A percentile compares a stretch with the other conserved stretches of the same genome.
phyloP scores from a whole-genome alignment of 2,888 invertebrate species.

The Rhaphigaster nebulosa region DNA sequence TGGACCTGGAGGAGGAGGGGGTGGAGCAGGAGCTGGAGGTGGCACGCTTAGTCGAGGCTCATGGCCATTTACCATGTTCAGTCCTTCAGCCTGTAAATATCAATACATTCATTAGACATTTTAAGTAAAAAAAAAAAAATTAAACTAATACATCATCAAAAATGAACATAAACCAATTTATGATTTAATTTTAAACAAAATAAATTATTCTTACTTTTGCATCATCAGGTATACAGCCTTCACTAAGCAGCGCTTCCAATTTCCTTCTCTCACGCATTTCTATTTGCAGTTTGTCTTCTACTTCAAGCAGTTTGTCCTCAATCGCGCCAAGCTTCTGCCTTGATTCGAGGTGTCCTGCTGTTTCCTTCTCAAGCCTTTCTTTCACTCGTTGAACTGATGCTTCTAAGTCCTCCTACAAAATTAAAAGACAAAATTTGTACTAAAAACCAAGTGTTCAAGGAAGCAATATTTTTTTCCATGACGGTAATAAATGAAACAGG shows the following conservation, averaged over 20 bases:
- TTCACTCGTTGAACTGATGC: conserved; percentile 84
- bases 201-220: conserved; percentile 76
- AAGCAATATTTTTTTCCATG: background rate
- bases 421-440: background rate
- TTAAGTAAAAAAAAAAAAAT: background rate
- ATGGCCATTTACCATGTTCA: conserved; percentile 64
- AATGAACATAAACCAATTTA: background rate
- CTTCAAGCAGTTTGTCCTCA: conserved; percentile 75
- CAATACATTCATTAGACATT: background rate
- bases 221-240: conserved; percentile 94
- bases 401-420: conserved; percentile 83
- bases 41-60: conserved; percentile 70
- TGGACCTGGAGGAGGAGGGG: conserved; percentile 75
- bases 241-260: conserved; percentile 87
- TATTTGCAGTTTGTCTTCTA: conserved; percentile 78
- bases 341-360: conserved; percentile 88
- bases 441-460: background rate
- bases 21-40: conserved; percentile 73
- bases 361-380: conserved; percentile 90
- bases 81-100: conserved; percentile 64
- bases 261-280: conserved; percentile 86
- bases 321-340: conserved; percentile 80
- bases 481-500: background rate
- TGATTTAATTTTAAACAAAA: conserved; percentile 62
- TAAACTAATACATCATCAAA: background rate